phyloP scores from a whole-genome alignment of 2,797 vertebrate genomes.

The Phalanger gymnotis region DNA sequence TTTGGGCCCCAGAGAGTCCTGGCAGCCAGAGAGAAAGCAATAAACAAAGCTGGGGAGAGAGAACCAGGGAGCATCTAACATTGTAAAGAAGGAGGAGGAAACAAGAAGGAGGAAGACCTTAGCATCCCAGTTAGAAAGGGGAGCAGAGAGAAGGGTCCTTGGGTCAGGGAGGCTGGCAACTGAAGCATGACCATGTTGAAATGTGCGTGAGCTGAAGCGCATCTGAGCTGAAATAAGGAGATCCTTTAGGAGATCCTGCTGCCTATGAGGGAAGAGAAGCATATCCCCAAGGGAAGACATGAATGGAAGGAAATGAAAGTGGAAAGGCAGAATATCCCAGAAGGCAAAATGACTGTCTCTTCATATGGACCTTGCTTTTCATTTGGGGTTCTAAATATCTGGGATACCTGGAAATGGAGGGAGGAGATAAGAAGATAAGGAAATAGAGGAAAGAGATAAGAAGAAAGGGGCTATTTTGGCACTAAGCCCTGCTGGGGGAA shows the following conservation, averaged over 20 bases:
- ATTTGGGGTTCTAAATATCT: neutral
- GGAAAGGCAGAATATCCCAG: neutral
- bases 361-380: neutral
- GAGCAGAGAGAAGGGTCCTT: neutral
- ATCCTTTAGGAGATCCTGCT: neutral
- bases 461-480: neutral
- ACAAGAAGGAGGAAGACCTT: neutral
- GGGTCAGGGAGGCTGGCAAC: neutral
- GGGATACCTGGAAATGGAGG: neutral
- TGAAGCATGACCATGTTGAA: neutral
- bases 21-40: constrained; percentile 17
- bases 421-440: neutral
- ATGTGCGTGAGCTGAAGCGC: neutral
- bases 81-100: neutral
- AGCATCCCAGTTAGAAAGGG: neutral
- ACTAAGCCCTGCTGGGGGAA: neutral
- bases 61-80: constrained; percentile 37
- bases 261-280: neutral
- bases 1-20: constrained; percentile 40
- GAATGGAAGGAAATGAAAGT: constrained; percentile 9
- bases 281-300: neutral
- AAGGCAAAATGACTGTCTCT: neutral
- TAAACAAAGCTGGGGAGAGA: constrained; percentile 63
- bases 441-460: neutral
- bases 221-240: neutral